Base-by-base conservation (phyloP, 2,797 vertebrate genomes). In the Echeneis naucrates region DNA sequence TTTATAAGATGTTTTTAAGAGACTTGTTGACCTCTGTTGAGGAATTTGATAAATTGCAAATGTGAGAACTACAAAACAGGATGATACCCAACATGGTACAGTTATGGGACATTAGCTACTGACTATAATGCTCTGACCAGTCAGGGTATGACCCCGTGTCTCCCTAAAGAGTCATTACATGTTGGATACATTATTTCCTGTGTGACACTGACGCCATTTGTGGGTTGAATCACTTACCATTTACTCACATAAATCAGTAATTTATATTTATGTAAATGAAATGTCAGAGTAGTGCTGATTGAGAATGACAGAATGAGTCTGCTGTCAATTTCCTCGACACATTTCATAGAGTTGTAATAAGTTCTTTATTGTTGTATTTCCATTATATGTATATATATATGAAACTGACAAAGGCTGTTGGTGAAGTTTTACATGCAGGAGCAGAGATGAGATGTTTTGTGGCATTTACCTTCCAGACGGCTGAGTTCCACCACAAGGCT, bases 401-500 rank as follows among this genome's bases (percentile, higher is more conserved):
- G n/a, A n/a, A n/a, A n/a, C n/a, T n/a, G n/a, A n/a, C n/a, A n/a
- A n/a, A n/a, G n/a, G n/a, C n/a, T n/a, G n/a, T n/a, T n/a, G n/a
- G n/a, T n/a, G n/a, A n/a, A n/a, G n/a, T n/a, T n/a, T n/a, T n/a
- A n/a, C n/a, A n/a, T n/a, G n/a, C n/a, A n/a, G n/a, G n/a, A n/a
- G n/a, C n/a, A n/a, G n/a, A n/a, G n/a, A 30, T 3, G 30, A 30
- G 3, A 30, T 30, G 30, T 14, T 32, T 3, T 1, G 48, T 30
- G 38, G 1, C 17, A 58, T 19, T 19, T 67, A 99, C 97, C 97
- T 98, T 99, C 96, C 97, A 98, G 93, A 96, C 89, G 1, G 92
- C 87, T 72, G 96, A 96, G 94, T 93, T 97, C 96, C 95, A 97
- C 93, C 93, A 93, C 75, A 92, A 93, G 4, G 94, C 88, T 30